These are phyloP conservation scores for Charadrius vociferus DNA, from an alignment of 2,113 vertebrate species.

Conservation along the genomic window DNA sequence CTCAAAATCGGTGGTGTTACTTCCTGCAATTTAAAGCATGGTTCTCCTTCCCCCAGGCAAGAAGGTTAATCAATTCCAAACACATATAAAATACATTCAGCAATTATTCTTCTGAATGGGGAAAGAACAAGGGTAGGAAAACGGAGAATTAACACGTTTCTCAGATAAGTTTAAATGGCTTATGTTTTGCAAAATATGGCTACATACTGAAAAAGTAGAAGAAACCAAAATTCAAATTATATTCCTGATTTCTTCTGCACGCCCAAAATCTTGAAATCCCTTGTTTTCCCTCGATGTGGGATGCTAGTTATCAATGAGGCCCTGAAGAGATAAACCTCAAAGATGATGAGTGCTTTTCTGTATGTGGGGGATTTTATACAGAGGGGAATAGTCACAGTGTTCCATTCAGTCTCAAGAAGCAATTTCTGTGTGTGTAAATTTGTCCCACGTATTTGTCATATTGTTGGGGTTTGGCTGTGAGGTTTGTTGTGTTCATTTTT, in stretches of 20 bases:
- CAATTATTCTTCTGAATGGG: background rate
- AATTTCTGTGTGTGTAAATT: background rate
- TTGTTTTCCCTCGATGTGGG: background rate
- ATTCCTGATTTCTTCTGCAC: background rate
- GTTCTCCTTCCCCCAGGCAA: background rate
- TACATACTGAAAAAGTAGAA: background rate
- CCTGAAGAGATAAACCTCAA: background rate
- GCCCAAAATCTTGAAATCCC: background rate
- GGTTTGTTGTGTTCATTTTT: background rate
- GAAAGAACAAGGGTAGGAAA: background rate
- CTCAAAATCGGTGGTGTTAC: background rate
- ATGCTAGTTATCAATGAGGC: background rate
- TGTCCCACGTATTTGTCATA: background rate
- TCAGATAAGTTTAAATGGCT: background rate
- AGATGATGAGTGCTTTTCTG: background rate
- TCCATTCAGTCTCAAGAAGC: background rate
- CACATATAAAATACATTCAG: background rate
- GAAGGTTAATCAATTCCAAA: slow-evolving; percentile 7
- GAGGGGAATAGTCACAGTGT: background rate
- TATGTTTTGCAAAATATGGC: background rate
- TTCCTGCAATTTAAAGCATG: background rate
- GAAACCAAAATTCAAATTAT: background rate
- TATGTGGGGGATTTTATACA: background rate
- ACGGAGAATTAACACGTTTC: background rate
- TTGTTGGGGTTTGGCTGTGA: background rate